Conservation (phyloP, 2,888 invertebrate species). For the Entomobrya proxima region DNA sequence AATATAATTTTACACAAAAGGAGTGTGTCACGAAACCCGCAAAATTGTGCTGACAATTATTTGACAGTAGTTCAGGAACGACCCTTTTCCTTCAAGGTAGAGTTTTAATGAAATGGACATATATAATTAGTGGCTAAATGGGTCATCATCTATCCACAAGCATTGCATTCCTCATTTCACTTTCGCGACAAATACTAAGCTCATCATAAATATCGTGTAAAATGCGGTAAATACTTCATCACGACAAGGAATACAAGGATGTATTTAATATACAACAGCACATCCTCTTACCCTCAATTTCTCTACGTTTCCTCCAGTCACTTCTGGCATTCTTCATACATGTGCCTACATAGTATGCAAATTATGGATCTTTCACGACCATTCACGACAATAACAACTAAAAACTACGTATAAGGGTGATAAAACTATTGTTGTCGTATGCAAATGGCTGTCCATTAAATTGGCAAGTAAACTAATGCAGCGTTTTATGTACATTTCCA, state of each 20-base stretch:
- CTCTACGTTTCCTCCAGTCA: slow-evolving; percentile 10
- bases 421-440: slow-evolving; percentile 8
- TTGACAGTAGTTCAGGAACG: too few relatives aligned
- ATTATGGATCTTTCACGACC: too few relatives aligned
- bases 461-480: neutral
- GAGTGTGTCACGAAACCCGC: neutral
- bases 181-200: neutral
- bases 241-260: slow-evolving; percentile 7
- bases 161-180: neutral
- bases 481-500: neutral
- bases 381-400: neutral
- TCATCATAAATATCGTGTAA: neutral
- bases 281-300: neutral
- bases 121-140: slow-evolving; percentile 12
- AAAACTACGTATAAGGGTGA: neutral
- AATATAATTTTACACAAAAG: too few relatives aligned
- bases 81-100: slow-evolving; percentile 8
- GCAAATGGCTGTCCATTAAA: neutral
- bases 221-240: neutral
- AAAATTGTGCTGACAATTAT: neutral
- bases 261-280: too few relatives aligned
- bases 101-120: slow-evolving; percentile 2
- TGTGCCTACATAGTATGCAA: neutral
- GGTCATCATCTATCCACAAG: neutral
- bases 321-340: too few relatives aligned